Percentiles rank a stretch among this genome's conserved stretches.
phyloP scores from a whole-genome alignment of 2,797 vertebrate species.

The Sebastes hopkinsi region DNA sequence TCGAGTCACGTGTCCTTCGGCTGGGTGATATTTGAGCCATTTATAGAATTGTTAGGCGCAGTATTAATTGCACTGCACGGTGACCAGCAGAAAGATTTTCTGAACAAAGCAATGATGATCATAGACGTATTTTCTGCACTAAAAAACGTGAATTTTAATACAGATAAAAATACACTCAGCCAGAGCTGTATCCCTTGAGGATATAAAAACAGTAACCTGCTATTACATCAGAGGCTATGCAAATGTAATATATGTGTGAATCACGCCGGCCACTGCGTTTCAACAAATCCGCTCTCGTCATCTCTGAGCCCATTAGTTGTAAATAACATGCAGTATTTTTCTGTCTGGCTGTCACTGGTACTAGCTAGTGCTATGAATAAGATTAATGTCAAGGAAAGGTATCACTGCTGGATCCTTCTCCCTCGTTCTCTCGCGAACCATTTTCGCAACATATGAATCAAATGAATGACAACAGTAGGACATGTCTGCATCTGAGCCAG shows the following conservation, averaged over 20 bases:
- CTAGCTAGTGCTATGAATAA: background rate
- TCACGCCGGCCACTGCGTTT: slow-evolving; percentile 19
- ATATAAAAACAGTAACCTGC: background rate
- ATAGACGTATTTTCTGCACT: background rate
- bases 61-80: background rate
- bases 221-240: background rate
- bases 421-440: slow-evolving; percentile 20
- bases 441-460: slow-evolving; percentile 59
- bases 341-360: slow-evolving; percentile 22
- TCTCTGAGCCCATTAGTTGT: slow-evolving; percentile 24
- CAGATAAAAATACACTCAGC: background rate
- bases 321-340: slow-evolving; percentile 28
- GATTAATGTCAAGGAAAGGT: slow-evolving; percentile 46
- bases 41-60: slow-evolving; percentile 19
- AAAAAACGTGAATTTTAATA: background rate
- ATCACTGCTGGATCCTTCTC: slow-evolving; percentile 20
- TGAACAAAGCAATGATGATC: background rate
- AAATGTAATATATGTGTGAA: background rate
- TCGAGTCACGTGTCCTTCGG: background rate
- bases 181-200: background rate
- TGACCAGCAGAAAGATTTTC: background rate
- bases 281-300: slow-evolving; percentile 1
- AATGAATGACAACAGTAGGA: slow-evolving; percentile 54
- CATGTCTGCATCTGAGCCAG: slow-evolving; percentile 38
- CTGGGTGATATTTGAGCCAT: slow-evolving; percentile 31